phyloP scores from a whole-genome alignment of 2,888 invertebrate genomes.

The Drosophila aldrichi region DNA sequence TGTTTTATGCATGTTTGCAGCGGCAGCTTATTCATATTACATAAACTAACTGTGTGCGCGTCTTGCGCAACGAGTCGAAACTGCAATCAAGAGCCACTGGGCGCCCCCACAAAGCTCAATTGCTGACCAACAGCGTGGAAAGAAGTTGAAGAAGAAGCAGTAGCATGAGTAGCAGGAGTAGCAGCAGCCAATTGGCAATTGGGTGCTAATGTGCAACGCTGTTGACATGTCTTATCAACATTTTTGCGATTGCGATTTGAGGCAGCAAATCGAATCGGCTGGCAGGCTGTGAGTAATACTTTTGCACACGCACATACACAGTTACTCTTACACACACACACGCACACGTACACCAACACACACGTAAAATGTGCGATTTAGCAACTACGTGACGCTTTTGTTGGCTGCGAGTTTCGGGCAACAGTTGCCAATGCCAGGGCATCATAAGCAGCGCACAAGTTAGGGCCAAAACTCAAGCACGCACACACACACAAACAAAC shows the following conservation, averaged over 20 bases:
- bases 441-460: slow-evolving; percentile 46
- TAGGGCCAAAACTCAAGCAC: slow-evolving; percentile 36
- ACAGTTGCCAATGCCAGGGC: slow-evolving; percentile 66
- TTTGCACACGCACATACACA: slow-evolving; percentile 43
- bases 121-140: slow-evolving; percentile 15
- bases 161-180: not conserved
- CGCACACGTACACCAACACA: slow-evolving; percentile 25
- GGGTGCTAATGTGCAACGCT: slow-evolving; percentile 54
- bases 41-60: slow-evolving; percentile 75
- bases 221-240: slow-evolving; percentile 74
- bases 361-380: slow-evolving; percentile 76
- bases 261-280: slow-evolving; percentile 28
- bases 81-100: slow-evolving; percentile 58
- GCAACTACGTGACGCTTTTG: slow-evolving; percentile 76
- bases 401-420: slow-evolving; percentile 67
- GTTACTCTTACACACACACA: slow-evolving; percentile 18
- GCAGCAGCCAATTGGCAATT: slow-evolving; percentile 39
- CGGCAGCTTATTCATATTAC: slow-evolving; percentile 77
- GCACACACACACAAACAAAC: slow-evolving; percentile 26
- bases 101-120: slow-evolving; percentile 17
- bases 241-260: slow-evolving; percentile 22
- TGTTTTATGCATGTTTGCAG: slow-evolving; percentile 46
- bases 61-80: slow-evolving; percentile 79
- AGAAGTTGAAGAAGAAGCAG: slow-evolving; percentile 8
- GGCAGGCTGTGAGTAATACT: slow-evolving; percentile 56